These are phyloP conservation scores for Ceraclea dissimilis DNA, from an alignment of 2,888 invertebrate species.

Conservation along the genomic window DNA sequence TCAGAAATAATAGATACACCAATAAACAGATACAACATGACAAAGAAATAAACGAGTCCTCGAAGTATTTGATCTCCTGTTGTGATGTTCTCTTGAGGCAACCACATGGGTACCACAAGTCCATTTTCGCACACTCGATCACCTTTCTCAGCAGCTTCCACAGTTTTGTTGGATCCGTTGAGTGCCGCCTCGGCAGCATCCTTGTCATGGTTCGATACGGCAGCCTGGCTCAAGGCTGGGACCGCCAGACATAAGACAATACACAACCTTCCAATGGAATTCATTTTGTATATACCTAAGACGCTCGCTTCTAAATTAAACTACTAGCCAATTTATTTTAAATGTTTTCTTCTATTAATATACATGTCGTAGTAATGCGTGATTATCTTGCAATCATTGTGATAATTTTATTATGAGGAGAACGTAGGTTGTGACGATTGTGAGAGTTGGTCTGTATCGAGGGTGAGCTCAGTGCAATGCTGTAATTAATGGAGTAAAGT, in stretches of 20 bases:
- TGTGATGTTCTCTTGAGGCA: constrained; percentile 69
- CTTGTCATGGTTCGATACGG: constrained; percentile 31
- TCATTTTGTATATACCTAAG: constrained; percentile 12
- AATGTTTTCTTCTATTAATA: background rate
- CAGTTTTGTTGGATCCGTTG: constrained; percentile 6
- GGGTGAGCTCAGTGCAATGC: too few relatives aligned
- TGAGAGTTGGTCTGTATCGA: too few relatives aligned
- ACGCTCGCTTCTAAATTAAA: background rate
- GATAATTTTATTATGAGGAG: too few relatives aligned
- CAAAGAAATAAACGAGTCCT: constrained; percentile 83
- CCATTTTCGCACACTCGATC: constrained; percentile 66
- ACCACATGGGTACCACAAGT: constrained; percentile 82
- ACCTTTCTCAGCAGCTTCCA: constrained; percentile 21
- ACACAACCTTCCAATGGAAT: constrained; percentile 12
- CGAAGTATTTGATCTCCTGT: constrained; percentile 72
- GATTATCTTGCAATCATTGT: background rate
- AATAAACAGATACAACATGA: constrained; percentile 90
- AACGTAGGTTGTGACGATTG: too few relatives aligned
- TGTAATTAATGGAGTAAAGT: too few relatives aligned
- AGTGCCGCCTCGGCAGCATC: constrained; percentile 30
- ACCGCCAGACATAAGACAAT: constrained; percentile 17
- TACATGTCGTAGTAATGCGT: background rate
- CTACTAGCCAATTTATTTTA: constrained; percentile 5
- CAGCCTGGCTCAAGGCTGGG: constrained; percentile 30
- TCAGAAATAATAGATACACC: constrained; percentile 99